A percentile compares a stretch with the other conserved stretches of the same genome.
phyloP scores from a whole-genome alignment of 35 echinoderm and acorn worm species.

The Hemicentrotus pulcherrimus region DNA sequence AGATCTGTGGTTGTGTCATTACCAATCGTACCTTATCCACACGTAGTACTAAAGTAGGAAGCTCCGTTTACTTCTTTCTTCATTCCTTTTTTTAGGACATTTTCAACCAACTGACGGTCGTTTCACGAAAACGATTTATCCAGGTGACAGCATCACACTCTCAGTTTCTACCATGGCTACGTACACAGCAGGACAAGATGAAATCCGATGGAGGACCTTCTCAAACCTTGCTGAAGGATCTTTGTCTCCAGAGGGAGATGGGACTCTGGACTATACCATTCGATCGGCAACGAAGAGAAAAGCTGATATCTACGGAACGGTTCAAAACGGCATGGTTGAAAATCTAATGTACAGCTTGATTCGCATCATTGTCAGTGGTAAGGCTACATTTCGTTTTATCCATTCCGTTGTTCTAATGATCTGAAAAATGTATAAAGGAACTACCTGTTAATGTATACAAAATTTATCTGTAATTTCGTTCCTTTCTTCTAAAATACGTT shows the following conservation, averaged over 20 bases:
- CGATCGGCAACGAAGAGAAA: background rate
- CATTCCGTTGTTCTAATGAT: too few relatives aligned
- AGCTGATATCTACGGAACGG: background rate
- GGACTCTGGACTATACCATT: background rate
- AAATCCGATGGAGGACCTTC: background rate
- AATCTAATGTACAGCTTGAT: background rate
- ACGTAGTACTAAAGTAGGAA: too few relatives aligned
- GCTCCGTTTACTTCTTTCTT: too few relatives aligned
- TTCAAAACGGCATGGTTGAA: background rate
- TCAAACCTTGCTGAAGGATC: background rate
- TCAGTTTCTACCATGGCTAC: background rate
- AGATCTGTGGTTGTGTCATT: too few relatives aligned
- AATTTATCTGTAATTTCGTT: too few relatives aligned
- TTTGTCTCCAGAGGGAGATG: background rate
- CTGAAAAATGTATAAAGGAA: too few relatives aligned
- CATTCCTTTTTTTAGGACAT: background rate
- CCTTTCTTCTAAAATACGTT: too few relatives aligned
- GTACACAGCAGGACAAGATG: background rate
- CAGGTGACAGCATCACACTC: background rate
- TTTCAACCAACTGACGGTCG: background rate
- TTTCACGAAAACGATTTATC: background rate
- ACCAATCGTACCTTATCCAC: too few relatives aligned
- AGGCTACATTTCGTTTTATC: background rate
- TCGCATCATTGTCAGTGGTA: background rate
- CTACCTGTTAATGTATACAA: too few relatives aligned